Percentiles rank a stretch among this genome's conserved stretches.
Evolutionary conservation across 2,888 invertebrate genomes (phyloP).

Genomic region (Nebria brevicollis): DNA sequence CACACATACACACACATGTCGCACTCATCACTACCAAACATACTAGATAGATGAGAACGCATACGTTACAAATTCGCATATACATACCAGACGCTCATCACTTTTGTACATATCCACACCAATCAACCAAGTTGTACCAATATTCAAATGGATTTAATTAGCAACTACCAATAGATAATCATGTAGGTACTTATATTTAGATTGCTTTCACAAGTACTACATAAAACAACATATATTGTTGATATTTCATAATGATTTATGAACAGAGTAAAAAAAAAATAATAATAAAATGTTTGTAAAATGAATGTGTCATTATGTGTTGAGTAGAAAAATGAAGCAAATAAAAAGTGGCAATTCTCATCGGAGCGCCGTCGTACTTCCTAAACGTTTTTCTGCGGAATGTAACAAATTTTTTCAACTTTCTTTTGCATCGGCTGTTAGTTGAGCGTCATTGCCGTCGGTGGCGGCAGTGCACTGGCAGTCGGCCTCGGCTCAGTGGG

Average conservation of each 20-base stretch:
- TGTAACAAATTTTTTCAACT: conserved; percentile 51
- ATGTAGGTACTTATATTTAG: too few species aligned
- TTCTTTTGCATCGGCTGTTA: conserved; percentile 46
- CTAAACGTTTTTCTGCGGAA: conserved; percentile 48
- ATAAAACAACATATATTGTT: too few species aligned
- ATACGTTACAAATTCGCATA: too few species aligned
- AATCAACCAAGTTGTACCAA: too few species aligned
- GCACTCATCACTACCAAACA: not conserved
- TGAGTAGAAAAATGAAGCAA: conserved; percentile 12
- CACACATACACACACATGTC: not conserved
- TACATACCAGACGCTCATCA: too few species aligned
- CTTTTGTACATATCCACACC: too few species aligned
- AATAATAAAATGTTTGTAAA: not conserved
- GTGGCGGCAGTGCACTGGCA: not conserved
- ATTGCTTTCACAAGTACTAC: too few species aligned
- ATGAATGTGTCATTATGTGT: not conserved
- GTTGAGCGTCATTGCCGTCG: conserved; percentile 4
- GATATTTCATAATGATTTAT: too few species aligned
- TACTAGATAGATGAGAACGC: too few species aligned
- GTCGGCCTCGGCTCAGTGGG: conserved; percentile 24
- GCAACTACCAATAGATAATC: too few species aligned
- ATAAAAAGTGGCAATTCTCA: not conserved
- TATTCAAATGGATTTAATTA: too few species aligned
- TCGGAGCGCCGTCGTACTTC: not conserved
- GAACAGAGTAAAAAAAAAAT: too few species aligned